Percentiles rank a stretch among this genome's conserved stretches.
phyloP scores from a whole-genome alignment of 2,797 vertebrate genomes.

The Astyanax mexicanus region DNA sequence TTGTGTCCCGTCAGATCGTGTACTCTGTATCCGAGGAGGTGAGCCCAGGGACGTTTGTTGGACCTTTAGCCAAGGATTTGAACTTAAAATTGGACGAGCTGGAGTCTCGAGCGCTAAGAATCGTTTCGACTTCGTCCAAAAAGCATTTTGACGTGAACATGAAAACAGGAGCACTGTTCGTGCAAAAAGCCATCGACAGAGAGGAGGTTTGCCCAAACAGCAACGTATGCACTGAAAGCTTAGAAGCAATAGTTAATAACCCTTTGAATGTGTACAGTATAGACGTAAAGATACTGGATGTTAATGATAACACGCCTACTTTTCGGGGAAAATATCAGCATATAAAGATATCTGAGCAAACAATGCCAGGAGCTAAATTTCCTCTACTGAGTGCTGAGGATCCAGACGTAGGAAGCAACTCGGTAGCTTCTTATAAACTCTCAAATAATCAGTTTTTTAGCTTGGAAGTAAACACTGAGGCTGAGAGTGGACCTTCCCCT shows the following conservation, averaged over 20 bases:
- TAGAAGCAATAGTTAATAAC: slow-evolving; percentile 57
- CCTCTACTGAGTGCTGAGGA: slow-evolving; percentile 46
- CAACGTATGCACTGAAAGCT: slow-evolving; percentile 54
- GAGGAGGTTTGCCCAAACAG: slow-evolving; percentile 59
- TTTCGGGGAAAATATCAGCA: slow-evolving; percentile 55
- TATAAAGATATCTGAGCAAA: slow-evolving; percentile 59
- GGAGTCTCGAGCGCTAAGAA: slow-evolving; percentile 57
- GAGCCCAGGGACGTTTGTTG: slow-evolving; percentile 61
- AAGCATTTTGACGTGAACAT: slow-evolving; percentile 63
- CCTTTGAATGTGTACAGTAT: slow-evolving; percentile 58
- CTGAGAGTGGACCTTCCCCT: slow-evolving; percentile 56
- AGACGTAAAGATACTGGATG: slow-evolving; percentile 58
- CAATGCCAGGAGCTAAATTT: slow-evolving; percentile 60
- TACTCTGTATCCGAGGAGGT: slow-evolving; percentile 67
- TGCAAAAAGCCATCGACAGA: slow-evolving; percentile 61
- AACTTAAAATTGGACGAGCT: slow-evolving; percentile 59
- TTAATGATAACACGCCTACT: slow-evolving; percentile 59
- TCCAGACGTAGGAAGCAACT: slow-evolving; percentile 56
- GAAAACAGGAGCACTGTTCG: slow-evolving; percentile 54
- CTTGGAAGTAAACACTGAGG: slow-evolving; percentile 40
- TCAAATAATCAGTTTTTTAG: slow-evolving; percentile 49
- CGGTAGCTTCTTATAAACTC: slow-evolving; percentile 40
- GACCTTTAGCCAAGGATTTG: slow-evolving; percentile 65
- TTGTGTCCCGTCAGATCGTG: slow-evolving; percentile 57
- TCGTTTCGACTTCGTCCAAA: slow-evolving; percentile 55